Evolutionary conservation across 1,140 invertebrate species (phyloP).

Genomic region (Parapsyche elsis): DNA sequence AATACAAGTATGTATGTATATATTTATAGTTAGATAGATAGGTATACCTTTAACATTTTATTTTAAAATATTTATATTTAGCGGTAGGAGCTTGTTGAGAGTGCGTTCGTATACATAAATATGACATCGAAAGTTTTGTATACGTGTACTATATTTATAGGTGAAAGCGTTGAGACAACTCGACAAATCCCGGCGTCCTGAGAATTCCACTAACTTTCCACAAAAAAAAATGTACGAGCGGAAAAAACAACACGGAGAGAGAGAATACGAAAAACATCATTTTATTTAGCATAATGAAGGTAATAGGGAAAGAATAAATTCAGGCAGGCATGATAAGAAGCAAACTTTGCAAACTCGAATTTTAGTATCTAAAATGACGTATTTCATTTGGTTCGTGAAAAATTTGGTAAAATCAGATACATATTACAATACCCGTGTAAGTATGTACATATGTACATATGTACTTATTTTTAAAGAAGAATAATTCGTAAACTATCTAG

Average conservation of each 20-base stretch:
- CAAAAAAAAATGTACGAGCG: background rate
- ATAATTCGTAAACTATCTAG: too few species aligned
- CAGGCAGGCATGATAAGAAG: background rate
- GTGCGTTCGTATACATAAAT: too few species aligned
- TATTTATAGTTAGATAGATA: background rate
- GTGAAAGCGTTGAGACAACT: background rate
- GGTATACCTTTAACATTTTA: background rate
- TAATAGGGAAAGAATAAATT: slow-evolving; percentile 39
- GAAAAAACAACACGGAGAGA: background rate
- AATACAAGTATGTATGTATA: background rate
- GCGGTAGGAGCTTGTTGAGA: too few species aligned
- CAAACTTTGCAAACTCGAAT: background rate
- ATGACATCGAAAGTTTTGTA: too few species aligned
- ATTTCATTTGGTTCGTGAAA: too few species aligned
- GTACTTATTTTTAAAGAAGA: too few species aligned
- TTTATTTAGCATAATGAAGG: slow-evolving; percentile 48
- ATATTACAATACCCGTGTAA: too few species aligned
- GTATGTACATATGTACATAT: too few species aligned
- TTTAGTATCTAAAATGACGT: too few species aligned
- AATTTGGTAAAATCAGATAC: too few species aligned
- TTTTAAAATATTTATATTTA: too few species aligned
- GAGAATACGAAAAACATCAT: slow-evolving; percentile 25
- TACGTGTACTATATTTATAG: too few species aligned
- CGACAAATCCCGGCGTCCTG: background rate
- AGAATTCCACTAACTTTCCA: background rate